Conservation (phyloP, 1,140 invertebrate species). For the Drosophila bocqueti region DNA sequence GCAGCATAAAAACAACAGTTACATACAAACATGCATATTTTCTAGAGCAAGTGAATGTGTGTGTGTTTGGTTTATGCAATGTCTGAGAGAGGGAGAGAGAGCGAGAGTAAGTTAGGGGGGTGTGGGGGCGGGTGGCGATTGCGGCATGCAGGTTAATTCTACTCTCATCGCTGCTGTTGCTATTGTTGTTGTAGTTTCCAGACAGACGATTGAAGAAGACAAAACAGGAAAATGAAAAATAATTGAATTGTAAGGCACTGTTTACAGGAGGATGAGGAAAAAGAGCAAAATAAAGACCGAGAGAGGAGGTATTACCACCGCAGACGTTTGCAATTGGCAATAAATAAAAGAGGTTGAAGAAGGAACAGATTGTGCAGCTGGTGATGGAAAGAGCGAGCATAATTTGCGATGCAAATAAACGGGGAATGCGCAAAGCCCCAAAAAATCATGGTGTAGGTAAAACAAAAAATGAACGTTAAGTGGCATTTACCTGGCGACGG, state of each 20-base stretch:
- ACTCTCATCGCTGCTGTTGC: constrained; percentile 33
- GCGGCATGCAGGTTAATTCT: constrained; percentile 73
- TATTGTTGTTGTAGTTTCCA: constrained; percentile 49
- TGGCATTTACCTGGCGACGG: constrained; percentile 68
- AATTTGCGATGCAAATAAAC: constrained; percentile 78
- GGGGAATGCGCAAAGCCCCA: constrained; percentile 55
- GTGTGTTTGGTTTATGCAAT: constrained; percentile 69
- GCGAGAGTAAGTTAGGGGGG: not conserved
- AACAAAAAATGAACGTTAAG: constrained; percentile 67
- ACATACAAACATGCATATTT: constrained; percentile 10
- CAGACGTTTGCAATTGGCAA: constrained; percentile 74
- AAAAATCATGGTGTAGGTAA: constrained; percentile 64
- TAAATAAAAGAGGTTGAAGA: constrained; percentile 61
- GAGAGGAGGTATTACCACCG: constrained; percentile 45
- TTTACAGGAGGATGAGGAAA: constrained; percentile 44
- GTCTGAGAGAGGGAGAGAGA: constrained; percentile 8
- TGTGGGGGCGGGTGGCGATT: constrained; percentile 54
- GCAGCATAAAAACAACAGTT: constrained; percentile 63
- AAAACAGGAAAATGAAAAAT: constrained; percentile 80
- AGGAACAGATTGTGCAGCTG: constrained; percentile 60
- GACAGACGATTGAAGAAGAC: constrained; percentile 68
- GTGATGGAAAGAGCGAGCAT: constrained; percentile 40
- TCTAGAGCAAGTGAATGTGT: constrained; percentile 20
- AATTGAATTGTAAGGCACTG: constrained; percentile 78
- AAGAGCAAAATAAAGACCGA: constrained; percentile 17